Conservation (phyloP, 2,888 invertebrate genomes). For the Rapana venosa region DNA sequence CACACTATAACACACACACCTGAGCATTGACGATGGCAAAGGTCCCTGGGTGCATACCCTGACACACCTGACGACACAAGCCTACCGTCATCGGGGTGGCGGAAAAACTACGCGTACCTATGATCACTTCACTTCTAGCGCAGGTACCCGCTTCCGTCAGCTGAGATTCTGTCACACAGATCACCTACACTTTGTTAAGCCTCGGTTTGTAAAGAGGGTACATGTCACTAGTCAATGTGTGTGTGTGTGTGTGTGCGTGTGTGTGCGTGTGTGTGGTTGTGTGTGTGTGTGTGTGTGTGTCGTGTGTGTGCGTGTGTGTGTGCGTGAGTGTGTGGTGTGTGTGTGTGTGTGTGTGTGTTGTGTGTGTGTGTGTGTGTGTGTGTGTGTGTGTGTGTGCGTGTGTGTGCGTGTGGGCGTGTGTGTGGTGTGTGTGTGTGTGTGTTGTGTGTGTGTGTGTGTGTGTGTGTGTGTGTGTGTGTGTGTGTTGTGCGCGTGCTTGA, state of each 20-base stretch:
- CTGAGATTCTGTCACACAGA: neutral
- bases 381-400: conserved; percentile 18
- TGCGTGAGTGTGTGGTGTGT: neutral
- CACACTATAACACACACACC: neutral
- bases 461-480: neutral
- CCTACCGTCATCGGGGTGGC: neutral
- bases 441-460: neutral
- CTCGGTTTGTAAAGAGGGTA: no score
- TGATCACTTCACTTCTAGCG: neutral
- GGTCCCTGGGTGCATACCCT: no score
- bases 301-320: neutral
- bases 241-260: no score
- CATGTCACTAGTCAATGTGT: no score
- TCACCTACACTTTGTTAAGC: no score
- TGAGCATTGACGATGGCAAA: conserved; percentile 18
- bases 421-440: neutral
- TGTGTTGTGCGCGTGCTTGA: neutral
- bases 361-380: conserved; percentile 4
- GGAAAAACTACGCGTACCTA: neutral
- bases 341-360: conserved; percentile 1
- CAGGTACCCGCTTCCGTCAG: neutral
- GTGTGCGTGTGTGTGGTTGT: no score
- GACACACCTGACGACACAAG: conserved; percentile 11
- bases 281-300: neutral
- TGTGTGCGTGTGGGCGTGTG: conserved; percentile 12